phyloP scores from a whole-genome alignment of 2,113 vertebrate species.

The Campylorhamphus procurvoides region DNA sequence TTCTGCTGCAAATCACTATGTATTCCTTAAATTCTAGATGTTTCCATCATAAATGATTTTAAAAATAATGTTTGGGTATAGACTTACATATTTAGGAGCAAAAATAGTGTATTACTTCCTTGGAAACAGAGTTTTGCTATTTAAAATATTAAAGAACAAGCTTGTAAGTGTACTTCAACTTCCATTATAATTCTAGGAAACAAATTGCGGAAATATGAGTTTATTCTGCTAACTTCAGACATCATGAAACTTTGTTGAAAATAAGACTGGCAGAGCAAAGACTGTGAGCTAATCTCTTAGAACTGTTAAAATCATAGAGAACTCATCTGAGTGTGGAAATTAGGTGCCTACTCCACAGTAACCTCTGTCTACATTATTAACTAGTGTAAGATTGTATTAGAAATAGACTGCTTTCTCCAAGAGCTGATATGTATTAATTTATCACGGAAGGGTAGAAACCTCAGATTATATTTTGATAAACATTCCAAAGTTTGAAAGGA shows the following conservation, averaged over 20 bases:
- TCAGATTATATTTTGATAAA: slow-evolving; percentile 29
- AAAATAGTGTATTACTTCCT: neutral
- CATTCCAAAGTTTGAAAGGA: neutral
- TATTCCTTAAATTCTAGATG: neutral
- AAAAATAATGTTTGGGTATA: accelerated
- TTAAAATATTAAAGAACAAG: neutral
- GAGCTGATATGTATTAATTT: neutral
- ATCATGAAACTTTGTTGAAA: neutral
- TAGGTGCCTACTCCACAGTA: slow-evolving; percentile 13
- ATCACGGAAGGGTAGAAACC: neutral
- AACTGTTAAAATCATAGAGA: neutral
- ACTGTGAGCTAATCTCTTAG: neutral
- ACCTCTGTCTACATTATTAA: slow-evolving; percentile 50
- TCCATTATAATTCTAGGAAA: neutral
- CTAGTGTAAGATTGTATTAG: neutral
- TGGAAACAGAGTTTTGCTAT: neutral
- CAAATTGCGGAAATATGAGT: neutral
- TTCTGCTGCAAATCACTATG: neutral
- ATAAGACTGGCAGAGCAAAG: neutral
- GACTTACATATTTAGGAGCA: neutral
- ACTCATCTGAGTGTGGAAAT: slow-evolving; percentile 27
- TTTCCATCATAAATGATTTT: neutral
- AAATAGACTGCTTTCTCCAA: slow-evolving; percentile 9
- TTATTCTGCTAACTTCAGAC: neutral
- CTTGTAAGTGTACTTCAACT: neutral